phyloP scores from a whole-genome alignment of 1,140 invertebrate genomes.

The Pantala flavescens region DNA sequence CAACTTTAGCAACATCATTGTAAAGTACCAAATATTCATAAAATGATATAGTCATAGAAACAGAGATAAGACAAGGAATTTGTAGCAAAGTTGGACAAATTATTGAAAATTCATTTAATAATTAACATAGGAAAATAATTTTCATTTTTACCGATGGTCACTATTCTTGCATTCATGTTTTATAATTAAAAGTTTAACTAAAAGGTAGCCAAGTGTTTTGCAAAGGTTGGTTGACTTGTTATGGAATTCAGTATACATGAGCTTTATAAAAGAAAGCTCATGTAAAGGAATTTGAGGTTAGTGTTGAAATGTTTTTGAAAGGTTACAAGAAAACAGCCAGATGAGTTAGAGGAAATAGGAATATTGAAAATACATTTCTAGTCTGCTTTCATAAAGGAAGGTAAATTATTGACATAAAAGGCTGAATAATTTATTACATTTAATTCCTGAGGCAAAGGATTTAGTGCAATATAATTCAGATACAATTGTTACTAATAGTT shows the following conservation, averaged over 20 bases:
- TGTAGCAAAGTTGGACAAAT: conserved; percentile 2
- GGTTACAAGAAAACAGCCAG: background rate
- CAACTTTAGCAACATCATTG: conserved; percentile 14
- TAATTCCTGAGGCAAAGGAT: conserved; percentile 1
- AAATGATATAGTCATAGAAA: conserved; percentile 12
- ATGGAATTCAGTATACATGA: conserved; percentile 12
- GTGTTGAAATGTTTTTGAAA: background rate
- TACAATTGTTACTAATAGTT: background rate
- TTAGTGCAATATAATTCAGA: background rate
- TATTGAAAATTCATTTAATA: background rate
- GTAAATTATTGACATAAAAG: conserved; percentile 4
- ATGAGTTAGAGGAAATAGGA: background rate
- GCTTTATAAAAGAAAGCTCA: background rate
- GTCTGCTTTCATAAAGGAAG: conserved; percentile 2
- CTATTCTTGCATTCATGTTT: conserved; percentile 10
- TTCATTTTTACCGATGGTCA: background rate
- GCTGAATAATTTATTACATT: background rate
- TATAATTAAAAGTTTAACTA: conserved; percentile 8
- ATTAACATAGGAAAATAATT: background rate
- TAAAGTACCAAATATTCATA: conserved; percentile 17
- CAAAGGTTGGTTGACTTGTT: conserved; percentile 11
- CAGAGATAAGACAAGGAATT: conserved; percentile 11
- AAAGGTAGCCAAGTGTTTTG: background rate
- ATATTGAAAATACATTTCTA: conserved; percentile 5
- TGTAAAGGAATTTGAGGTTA: conserved; percentile 7